A percentile compares a stretch with the other conserved stretches of the same genome.
phyloP scores from a whole-genome alignment of 35 echinoderm and acorn worm genomes.

The Anneissia japonica region DNA sequence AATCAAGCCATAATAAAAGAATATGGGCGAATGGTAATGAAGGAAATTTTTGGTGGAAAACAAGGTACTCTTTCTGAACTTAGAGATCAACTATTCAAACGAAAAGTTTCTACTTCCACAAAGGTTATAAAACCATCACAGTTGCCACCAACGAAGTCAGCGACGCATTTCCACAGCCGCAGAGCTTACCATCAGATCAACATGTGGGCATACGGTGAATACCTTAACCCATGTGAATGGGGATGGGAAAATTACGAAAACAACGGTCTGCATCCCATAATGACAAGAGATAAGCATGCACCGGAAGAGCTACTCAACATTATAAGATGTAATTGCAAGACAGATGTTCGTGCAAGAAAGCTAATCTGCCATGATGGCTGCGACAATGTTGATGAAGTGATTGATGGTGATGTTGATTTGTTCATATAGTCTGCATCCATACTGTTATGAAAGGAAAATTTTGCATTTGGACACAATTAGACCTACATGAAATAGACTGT shows the following conservation, averaged over 20 bases:
- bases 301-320: constrained; percentile 13
- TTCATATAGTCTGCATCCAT: no score
- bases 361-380: neutral
- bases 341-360: constrained; percentile 26
- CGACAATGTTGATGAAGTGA: neutral
- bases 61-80: neutral
- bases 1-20: neutral
- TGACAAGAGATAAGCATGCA: neutral
- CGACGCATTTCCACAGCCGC: neutral
- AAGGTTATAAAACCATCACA: neutral
- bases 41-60: neutral
- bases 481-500: no score
- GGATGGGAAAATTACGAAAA: constrained; percentile 5
- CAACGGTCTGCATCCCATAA: neutral
- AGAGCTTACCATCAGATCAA: neutral
- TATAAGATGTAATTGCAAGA: constrained; percentile 21
- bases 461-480: no score
- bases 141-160: constrained; percentile 2
- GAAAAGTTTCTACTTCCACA: neutral
- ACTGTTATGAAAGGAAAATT: no score
- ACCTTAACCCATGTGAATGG: constrained; percentile 1
- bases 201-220: neutral
- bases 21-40: neutral
- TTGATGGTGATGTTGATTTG: no score
- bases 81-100: neutral